Conservation (phyloP, 2,113 vertebrate genomes). For the Corythaeola cristata region DNA sequence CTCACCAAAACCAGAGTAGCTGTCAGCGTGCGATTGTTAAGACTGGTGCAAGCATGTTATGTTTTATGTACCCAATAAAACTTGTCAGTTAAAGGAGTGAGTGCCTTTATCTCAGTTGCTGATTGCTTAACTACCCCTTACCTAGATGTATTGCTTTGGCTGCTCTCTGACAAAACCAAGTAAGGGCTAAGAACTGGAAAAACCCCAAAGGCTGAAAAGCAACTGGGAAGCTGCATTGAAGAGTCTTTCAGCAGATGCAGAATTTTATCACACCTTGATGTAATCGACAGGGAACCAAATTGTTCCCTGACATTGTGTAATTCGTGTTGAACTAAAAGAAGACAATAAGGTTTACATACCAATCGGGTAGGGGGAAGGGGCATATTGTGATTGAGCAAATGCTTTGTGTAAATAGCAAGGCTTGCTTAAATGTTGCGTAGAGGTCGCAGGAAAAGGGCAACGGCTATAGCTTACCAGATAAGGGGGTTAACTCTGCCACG, state of each 20-base stretch:
- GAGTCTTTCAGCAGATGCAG: neutral
- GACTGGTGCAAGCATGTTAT: neutral
- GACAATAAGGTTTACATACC: too few species aligned
- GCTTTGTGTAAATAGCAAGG: too few species aligned
- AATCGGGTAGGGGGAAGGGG: too few species aligned
- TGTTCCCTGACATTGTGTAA: too few species aligned
- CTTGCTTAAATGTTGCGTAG: too few species aligned
- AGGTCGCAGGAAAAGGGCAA: too few species aligned
- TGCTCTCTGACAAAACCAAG: neutral
- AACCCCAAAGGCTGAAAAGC: neutral
- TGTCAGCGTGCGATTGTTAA: neutral
- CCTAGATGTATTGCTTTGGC: neutral
- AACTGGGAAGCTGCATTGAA: neutral
- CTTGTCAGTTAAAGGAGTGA: neutral
- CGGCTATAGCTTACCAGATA: too few species aligned
- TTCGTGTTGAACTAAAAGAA: too few species aligned
- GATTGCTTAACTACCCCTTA: neutral
- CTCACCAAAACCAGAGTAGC: neutral
- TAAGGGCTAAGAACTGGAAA: neutral
- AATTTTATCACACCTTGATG: neutral
- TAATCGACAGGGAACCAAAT: too few species aligned
- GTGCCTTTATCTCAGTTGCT: neutral
- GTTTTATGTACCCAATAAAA: neutral
- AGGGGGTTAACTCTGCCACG: too few species aligned
- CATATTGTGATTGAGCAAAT: too few species aligned